A percentile compares a stretch with the other conserved stretches of the same genome.
Conservation (phyloP, 2,888 invertebrate genomes). For the Emmelina monodactyla region DNA sequence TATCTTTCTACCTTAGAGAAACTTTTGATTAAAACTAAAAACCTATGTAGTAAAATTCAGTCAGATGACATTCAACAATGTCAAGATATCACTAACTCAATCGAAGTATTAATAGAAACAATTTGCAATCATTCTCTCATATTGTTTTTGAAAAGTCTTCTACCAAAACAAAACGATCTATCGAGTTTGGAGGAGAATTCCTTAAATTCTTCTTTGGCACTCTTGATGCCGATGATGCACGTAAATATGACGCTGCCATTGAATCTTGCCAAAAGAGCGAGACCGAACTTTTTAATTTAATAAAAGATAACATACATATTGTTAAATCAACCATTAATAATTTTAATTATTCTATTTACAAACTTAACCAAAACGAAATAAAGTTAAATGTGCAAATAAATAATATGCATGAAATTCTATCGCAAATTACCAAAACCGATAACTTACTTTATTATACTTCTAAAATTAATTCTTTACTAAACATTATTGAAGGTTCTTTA, state of each 20-base stretch:
- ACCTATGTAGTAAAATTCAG: conserved; percentile 6
- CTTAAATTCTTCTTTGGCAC: too few relatives aligned
- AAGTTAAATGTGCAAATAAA: conserved; percentile 13
- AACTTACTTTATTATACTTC: too few relatives aligned
- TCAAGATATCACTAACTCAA: conserved; percentile 11
- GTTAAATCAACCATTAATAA: conserved; percentile 15
- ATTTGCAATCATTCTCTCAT: too few relatives aligned
- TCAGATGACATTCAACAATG: conserved; percentile 6
- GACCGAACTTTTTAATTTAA: conserved; percentile 12
- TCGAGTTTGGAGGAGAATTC: too few relatives aligned
- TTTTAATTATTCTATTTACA: too few relatives aligned
- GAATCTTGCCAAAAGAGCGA: conserved; percentile 12
- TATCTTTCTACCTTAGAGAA: conserved; percentile 8
- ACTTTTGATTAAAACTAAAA: not conserved
- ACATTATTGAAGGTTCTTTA: too few relatives aligned
- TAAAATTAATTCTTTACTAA: too few relatives aligned
- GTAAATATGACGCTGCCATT: conserved; percentile 18
- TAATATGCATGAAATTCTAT: conserved; percentile 10
- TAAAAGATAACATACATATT: conserved; percentile 14
- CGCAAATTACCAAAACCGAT: conserved; percentile 7
- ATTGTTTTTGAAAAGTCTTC: too few relatives aligned
- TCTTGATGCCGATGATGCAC: conserved; percentile 17
- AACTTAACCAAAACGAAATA: too few relatives aligned
- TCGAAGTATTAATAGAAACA: too few relatives aligned
- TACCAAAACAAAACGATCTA: conserved; percentile 12